Base-by-base conservation (phyloP, 2,888 invertebrate species). In the Scaptomyza reducta region DNA sequence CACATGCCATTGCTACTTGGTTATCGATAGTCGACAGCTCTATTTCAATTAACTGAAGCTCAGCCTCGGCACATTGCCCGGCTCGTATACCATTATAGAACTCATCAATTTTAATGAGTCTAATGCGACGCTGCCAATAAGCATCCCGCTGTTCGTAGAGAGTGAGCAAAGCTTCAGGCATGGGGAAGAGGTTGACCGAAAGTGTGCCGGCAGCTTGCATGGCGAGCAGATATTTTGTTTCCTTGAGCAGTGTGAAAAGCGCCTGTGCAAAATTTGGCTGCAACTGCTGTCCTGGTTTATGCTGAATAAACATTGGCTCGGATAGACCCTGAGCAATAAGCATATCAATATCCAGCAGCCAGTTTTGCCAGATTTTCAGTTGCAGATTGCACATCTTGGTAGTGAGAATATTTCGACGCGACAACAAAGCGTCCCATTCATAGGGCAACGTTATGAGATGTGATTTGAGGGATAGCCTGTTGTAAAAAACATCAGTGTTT, bases 21-120 rank as follows among this genome's bases (percentile, higher is more conserved):
- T 91, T 89, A 90, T 98, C 97, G 56, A 98, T 95, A 11, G 93
- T 93, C 4, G 93, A 92, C 66, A 98, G 93, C 91, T 98, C 97
- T 61, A 94, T 93, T 83, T 94, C 93, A 59, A 98, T 95, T 47
- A 98, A 93, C 25, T 95, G 94, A 65, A 94, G 95, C 90, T 98
- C 98, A 3, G 85, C 88, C 0, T 95, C 95, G 56, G 94, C 94
- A 55, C 95, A 94, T 47, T 96, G 95, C 2, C 94, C 93, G 27
- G 93, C 93, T 49, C 95, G 93, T 59, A 98, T 94, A 75, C 94
- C 94, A 90, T 98, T 98, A 91, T 98, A 98, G 95, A 96, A 95
- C 56, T 94, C 93, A 6, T 94, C 93, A 42, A 95, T 94, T 47
- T 95, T 93, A 78, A 93, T 93, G 40, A 94, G 88, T n/a, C 93